Evolutionary conservation across 23 tunicate genomes (phyloP), one percentile per base, ranked within the genome.

Genomic region (Styela clava): DNA sequence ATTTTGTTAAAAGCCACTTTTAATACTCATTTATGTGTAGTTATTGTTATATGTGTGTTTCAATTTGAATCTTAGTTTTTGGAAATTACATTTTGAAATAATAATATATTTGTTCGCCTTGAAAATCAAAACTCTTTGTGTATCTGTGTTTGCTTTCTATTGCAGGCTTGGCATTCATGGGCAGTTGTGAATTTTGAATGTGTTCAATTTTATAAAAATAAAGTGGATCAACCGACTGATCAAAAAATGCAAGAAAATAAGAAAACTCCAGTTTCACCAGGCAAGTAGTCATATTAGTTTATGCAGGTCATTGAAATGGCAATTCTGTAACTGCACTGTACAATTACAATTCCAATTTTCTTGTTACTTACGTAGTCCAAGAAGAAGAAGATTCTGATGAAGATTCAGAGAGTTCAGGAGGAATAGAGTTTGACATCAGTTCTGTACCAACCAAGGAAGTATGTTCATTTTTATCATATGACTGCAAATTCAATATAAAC

Each of bases 161-260:
- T 71, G 7, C 51, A 91, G 97, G 97, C 90, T 3, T 91, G 97
- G 97, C 91, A 91, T 34, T 86, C 91, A 9, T 91, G 97, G 97
- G 97, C 97, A 22, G 91, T 91, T 63, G 83, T 87, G 34, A 91
- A 91, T 72, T 91, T 91, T 64, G 97, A 91, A 63, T 86, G 91
- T 65, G 97, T 91, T 25, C 67, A 88, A 31, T 83, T 87, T 78
- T 91, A 91, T 78, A 91, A 86, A 79, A 83, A 83, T 81, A 86
- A 83, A 87, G 63, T 86, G 74, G 97, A 86, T 18, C 31, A 35
- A 7, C 12, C 12, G 56, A 5, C 56, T 5, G 7, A 52, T 61
- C 64, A 23, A 26, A 12, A 18, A 52, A 73, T 16, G 24, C 34
- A 33, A 12, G 56, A 44, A 44, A 44, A 12, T 44, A 44, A 44